Evolutionary conservation across 2,888 invertebrate genomes (phyloP).

Genomic region (Strigamia maritima): DNA sequence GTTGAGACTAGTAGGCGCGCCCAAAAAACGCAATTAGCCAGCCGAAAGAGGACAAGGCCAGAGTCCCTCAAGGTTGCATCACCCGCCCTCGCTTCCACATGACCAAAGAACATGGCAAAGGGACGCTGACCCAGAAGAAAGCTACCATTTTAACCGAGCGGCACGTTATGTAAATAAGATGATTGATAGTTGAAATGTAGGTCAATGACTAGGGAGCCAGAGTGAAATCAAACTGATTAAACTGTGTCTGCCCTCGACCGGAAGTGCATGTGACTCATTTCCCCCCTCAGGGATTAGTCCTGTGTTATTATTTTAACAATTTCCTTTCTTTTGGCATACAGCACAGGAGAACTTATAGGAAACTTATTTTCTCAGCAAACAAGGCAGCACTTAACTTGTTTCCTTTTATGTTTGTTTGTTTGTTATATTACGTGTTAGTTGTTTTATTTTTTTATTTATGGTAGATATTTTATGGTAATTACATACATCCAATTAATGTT

Average conservation of each 20-base stretch:
- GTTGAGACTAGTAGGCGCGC: constrained; percentile 25
- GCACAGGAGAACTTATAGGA: not conserved
- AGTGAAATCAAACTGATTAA: constrained; percentile 18
- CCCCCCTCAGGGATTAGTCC: not conserved
- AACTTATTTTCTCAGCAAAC: not conserved
- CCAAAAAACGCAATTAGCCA: constrained; percentile 22
- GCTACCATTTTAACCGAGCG: not conserved
- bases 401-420: no score
- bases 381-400: no score
- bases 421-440: no score
- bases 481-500: not conserved
- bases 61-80: constrained; percentile 16
- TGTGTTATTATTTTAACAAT: not conserved
- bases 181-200: constrained; percentile 31
- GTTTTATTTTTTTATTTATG: not conserved
- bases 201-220: constrained; percentile 1
- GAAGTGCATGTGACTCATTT: constrained; percentile 19
- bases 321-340: not conserved
- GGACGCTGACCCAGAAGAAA: not conserved
- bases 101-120: not conserved
- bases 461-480: not conserved
- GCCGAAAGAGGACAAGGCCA: constrained; percentile 29
- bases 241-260: constrained; percentile 33
- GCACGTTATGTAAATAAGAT: constrained; percentile 19
- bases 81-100: not conserved